Evolutionary conservation across 2,113 vertebrate genomes (phyloP).

Genomic region (Chamaea fasciata): DNA sequence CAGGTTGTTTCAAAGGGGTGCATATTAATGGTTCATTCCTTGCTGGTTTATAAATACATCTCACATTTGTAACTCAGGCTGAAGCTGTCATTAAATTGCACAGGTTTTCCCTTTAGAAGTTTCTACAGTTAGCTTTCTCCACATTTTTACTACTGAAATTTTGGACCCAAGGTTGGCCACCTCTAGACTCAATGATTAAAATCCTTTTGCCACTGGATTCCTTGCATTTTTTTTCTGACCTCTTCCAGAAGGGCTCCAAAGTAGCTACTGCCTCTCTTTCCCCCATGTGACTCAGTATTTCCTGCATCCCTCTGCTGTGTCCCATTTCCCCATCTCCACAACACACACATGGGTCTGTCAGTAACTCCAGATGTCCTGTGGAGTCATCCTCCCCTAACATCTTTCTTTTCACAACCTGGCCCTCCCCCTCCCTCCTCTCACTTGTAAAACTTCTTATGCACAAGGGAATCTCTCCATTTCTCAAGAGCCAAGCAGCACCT

Average conservation of each 20-base stretch:
- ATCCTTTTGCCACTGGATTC: neutral
- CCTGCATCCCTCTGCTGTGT: neutral
- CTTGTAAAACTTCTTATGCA: neutral
- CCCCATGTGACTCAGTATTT: fast-evolving
- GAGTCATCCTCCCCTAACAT: neutral
- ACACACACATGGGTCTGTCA: neutral
- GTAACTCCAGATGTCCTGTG: neutral
- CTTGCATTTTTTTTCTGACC: neutral
- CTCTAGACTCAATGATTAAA: neutral
- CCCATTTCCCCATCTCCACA: neutral
- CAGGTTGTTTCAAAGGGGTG: neutral
- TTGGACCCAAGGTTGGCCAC: neutral
- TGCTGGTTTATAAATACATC: neutral
- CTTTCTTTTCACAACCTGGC: neutral
- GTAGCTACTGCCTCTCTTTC: neutral
- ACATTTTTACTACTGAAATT: neutral
- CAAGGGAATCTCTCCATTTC: neutral
- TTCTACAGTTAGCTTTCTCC: neutral
- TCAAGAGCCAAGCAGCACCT: neutral
- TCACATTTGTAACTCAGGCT: neutral
- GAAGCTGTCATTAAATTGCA: neutral
- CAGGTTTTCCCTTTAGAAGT: neutral
- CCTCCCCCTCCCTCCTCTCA: neutral
- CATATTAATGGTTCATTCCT: neutral
- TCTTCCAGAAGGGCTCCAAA: neutral